These are phyloP conservation scores for Aptenodytes forsteri DNA, from an alignment of 2,113 vertebrate species.

Conservation along the genomic window DNA sequence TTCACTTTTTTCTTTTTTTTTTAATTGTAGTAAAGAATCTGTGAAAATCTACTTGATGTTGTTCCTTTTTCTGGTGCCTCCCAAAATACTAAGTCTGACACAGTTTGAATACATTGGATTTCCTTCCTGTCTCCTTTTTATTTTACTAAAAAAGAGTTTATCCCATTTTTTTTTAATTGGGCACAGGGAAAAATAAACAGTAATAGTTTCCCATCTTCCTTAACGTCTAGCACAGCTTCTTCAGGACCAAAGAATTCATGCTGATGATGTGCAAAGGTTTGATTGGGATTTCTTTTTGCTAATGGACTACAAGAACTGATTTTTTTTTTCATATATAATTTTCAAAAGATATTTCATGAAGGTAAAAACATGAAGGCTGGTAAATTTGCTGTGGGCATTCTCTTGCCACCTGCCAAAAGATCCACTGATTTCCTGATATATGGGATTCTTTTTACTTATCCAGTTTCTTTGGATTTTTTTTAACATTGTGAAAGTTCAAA, in stretches of 20 bases:
- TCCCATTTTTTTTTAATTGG: background rate
- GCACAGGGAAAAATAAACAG: background rate
- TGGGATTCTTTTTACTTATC: constrained; percentile 55
- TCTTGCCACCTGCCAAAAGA: constrained; percentile 45
- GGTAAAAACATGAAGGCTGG: constrained; percentile 60
- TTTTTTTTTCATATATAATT: constrained; percentile 37
- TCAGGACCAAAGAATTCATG: constrained; percentile 14
- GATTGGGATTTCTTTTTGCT: background rate
- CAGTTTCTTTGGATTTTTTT: constrained; percentile 66
- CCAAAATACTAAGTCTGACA: background rate
- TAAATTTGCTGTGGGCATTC: constrained; percentile 29
- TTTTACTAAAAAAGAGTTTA: background rate
- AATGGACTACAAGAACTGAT: background rate
- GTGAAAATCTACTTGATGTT: constrained; percentile 3
- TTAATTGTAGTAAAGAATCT: background rate
- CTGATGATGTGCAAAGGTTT: background rate
- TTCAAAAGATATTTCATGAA: constrained; percentile 71
- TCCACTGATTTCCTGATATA: constrained; percentile 56
- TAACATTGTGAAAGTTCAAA: constrained; percentile 65
- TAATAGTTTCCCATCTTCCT: background rate
- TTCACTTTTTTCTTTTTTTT: background rate
- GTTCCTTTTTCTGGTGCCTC: constrained; percentile 19
- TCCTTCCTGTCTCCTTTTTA: background rate
- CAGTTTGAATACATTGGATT: background rate
- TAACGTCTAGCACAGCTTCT: background rate